Evolutionary conservation across 2,888 invertebrate genomes (phyloP).

Genomic region (Poecilus cupreus): DNA sequence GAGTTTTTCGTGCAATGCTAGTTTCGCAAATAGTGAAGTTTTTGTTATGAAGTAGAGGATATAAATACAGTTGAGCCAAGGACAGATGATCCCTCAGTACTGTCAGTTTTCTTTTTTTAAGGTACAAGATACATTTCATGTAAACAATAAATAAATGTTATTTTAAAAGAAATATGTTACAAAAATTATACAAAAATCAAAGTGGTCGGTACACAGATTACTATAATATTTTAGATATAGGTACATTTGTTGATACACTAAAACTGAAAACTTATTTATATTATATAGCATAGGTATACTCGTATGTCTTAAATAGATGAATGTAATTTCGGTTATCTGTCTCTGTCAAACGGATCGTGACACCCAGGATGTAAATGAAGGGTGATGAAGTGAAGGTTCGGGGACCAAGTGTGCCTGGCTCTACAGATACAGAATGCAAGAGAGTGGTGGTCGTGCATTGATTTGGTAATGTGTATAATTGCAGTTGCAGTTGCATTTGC

Average conservation of each 20-base stretch:
- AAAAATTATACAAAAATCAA: no score
- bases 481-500: conserved; percentile 5
- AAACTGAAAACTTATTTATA: background rate
- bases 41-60: background rate
- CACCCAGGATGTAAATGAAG: no score
- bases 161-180: background rate
- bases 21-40: background rate
- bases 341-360: no score
- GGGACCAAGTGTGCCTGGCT: no score
- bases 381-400: no score
- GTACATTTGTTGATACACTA: no score
- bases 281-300: background rate
- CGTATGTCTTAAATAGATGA: no score
- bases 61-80: background rate
- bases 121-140: background rate
- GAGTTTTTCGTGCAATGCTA: conserved; percentile 9
- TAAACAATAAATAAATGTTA: background rate
- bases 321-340: no score
- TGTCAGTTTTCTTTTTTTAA: background rate
- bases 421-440: background rate
- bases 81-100: background rate
- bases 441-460: background rate
- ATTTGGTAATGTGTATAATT: background rate
- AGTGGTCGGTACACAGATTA: no score
- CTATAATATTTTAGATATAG: background rate